Evolutionary conservation across 2,888 invertebrate species (phyloP), one percentile per base, ranked within the genome.

Genomic region (Eulithis testata): DNA sequence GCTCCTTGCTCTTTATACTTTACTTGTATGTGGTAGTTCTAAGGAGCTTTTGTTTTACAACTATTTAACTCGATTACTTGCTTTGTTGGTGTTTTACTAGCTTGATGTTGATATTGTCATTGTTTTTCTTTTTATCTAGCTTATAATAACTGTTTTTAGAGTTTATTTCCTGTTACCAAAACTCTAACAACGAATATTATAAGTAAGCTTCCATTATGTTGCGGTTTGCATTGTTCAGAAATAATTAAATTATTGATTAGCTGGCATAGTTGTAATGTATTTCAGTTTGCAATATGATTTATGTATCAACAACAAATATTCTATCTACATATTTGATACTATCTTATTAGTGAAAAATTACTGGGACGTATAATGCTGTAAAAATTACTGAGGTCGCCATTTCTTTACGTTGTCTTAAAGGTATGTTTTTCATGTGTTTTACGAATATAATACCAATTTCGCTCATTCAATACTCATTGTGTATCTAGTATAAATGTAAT

Each of bases 1-100:
- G 72, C 71, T 69, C 72, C 72, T 71, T 73, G 73, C 74, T 75
- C 54, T 69, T 50, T 55, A 65, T 59, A 60, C 43, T 49, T 27
- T 59, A 60, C 43, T 49, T 27, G 40, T 56, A 51, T 51, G 57
- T 6, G 54, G 31, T 61, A 37, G 45, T 47, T 60, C 40, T 54
- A 54, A 58, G 53, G 31, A 52, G 54, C 52, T 59, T 61, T 58
- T 61, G 63, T 68, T 65, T 51, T 45, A 51, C 7, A 63, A 61
- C 57, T 54, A 68, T 63, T 50, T 63, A 57, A 47, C 63, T 56
- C 52, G 14, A 54, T 56, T 65, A 61, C 53, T 49, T 53, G 27
- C 47, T 59, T 45, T 55, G 37, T 49, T 58, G 14, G 47, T 40
- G 14, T 58, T 36, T 36, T 12, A 31, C 31, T 31, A 31, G 31